Evolutionary conservation across 2,888 invertebrate genomes (phyloP).

Genomic region (Erannis defoliaria): DNA sequence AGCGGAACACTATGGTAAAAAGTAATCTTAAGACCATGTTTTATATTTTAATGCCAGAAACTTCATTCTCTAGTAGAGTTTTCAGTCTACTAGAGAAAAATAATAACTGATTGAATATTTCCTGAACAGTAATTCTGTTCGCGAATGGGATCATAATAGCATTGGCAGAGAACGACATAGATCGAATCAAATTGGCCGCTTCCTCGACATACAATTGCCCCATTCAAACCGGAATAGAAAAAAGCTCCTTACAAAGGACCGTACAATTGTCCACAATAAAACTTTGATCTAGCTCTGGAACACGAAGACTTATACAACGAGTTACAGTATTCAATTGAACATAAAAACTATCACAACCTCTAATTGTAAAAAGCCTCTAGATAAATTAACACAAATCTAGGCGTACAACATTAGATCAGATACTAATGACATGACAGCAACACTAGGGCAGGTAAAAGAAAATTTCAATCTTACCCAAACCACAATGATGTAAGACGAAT

Average conservation of each 20-base stretch:
- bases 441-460: slow-evolving; percentile 65
- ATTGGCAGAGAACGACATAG: slow-evolving; percentile 40
- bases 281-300: slow-evolving; percentile 59
- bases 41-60: background rate
- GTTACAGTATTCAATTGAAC: slow-evolving; percentile 52
- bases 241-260: slow-evolving; percentile 70
- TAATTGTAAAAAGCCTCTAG: slow-evolving; percentile 48
- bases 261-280: slow-evolving; percentile 63
- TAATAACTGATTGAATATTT: slow-evolving; percentile 1
- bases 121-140: background rate
- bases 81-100: background rate
- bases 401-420: slow-evolving; percentile 57
- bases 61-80: background rate
- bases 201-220: slow-evolving; percentile 75
- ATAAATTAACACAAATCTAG: slow-evolving; percentile 56
- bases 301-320: slow-evolving; percentile 48
- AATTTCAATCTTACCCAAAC: slow-evolving; percentile 68
- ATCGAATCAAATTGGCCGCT: slow-evolving; percentile 69
- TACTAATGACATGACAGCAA: slow-evolving; percentile 65
- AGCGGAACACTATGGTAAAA: slow-evolving; percentile 48
- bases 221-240: slow-evolving; percentile 74
- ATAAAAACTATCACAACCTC: slow-evolving; percentile 50
- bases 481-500: slow-evolving; percentile 84
- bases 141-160: slow-evolving; percentile 26
- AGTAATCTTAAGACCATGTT: slow-evolving; percentile 43